A percentile compares a stretch with the other conserved stretches of the same genome.
These are phyloP conservation scores for Caenorhabditis sp. DNA, from an alignment of 2,888 invertebrate species.

Conservation along the genomic window DNA sequence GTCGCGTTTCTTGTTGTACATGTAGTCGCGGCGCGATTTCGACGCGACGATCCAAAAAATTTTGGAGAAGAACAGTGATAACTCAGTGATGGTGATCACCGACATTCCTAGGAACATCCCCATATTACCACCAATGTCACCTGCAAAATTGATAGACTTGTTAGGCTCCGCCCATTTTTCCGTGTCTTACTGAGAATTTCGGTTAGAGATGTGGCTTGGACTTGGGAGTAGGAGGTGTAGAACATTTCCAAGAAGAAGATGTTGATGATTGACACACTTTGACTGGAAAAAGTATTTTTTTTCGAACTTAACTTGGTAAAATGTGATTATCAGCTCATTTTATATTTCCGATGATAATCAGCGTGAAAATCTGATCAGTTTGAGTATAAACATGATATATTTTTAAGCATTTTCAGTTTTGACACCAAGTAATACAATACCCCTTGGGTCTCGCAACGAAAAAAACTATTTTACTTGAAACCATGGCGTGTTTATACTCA, in stretches of 20 bases:
- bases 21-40: constrained; percentile 50
- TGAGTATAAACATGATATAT: no score
- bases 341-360: no score
- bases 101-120: constrained; percentile 70
- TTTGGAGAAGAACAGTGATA: constrained; percentile 63
- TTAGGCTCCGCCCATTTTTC: neutral
- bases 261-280: constrained; percentile 59
- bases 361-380: no score
- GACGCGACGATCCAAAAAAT: constrained; percentile 65
- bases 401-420: no score
- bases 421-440: no score
- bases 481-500: no score
- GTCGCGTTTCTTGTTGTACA: constrained; percentile 51
- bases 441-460: no score
- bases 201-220: constrained; percentile 54
- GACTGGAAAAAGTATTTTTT: constrained; percentile 13
- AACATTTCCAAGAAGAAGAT: constrained; percentile 66
- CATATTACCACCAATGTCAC: constrained; percentile 70
- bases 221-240: constrained; percentile 65
- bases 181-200: constrained; percentile 40
- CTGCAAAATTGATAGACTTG: constrained; percentile 23
- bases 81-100: constrained; percentile 63
- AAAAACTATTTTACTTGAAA: no score
- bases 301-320: no score
- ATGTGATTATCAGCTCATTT: no score